A percentile compares a stretch with the other conserved stretches of the same genome.
Evolutionary conservation across 2,113 vertebrate species (phyloP).

Genomic region (Sebastes fasciatus): DNA sequence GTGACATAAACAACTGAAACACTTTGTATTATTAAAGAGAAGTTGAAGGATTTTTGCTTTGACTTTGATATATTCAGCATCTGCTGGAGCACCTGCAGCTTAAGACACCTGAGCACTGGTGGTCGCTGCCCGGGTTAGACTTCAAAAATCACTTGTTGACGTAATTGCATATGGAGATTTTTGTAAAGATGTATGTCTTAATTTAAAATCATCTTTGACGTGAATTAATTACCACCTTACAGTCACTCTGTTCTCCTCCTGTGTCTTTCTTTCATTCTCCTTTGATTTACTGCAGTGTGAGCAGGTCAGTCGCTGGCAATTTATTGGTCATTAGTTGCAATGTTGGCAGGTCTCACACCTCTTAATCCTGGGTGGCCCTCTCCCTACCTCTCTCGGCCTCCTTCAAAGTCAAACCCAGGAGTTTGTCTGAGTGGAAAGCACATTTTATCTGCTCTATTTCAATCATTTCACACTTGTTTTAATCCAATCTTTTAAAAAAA

Average conservation of each 20-base stretch:
- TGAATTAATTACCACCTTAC: not conserved
- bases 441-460: not conserved
- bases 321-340: conserved; percentile 56
- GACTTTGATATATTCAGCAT: not conserved
- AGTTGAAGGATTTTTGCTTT: not conserved
- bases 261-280: conserved; percentile 1
- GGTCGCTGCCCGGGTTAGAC: not conserved
- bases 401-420: conserved; percentile 13
- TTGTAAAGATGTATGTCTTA: not conserved
- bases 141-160: not conserved
- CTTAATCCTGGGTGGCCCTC: conserved; percentile 58
- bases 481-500: not conserved
- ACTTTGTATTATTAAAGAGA: not conserved
- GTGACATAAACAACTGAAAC: not conserved
- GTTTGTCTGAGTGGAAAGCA: conserved; percentile 4
- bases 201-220: not conserved
- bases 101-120: not conserved
- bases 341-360: conserved; percentile 57
- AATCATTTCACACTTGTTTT: not conserved
- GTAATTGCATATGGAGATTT: not conserved
- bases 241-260: not conserved
- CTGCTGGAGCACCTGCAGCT: not conserved
- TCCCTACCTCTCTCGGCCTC: not conserved
- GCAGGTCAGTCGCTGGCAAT: conserved; percentile 26
- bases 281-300: conserved; percentile 46